phyloP scores from a whole-genome alignment of 1,140 invertebrate genomes.

The Apis florea region DNA sequence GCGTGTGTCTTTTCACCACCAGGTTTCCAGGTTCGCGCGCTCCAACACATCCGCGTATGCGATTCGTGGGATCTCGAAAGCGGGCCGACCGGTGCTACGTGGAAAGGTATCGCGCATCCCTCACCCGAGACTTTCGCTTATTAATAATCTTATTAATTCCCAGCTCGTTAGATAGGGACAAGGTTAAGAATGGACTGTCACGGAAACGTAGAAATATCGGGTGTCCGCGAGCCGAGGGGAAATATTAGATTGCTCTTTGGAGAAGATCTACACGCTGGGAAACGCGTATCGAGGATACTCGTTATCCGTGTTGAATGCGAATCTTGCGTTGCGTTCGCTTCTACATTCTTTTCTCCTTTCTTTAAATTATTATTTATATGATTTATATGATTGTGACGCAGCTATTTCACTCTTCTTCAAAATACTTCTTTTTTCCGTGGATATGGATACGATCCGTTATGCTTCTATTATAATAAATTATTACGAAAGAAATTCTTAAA shows the following conservation, averaged over 20 bases:
- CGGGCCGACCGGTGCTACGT: not conserved
- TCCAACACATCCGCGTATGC: not conserved
- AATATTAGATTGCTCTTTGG: not conserved
- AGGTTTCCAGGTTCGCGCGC: not conserved
- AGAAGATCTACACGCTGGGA: not conserved
- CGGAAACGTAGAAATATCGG: slow-evolving; percentile 27
- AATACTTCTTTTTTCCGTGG: too few species aligned
- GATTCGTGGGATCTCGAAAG: slow-evolving; percentile 15
- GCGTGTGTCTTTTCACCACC: slow-evolving; percentile 3
- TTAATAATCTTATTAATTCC: slow-evolving; percentile 47
- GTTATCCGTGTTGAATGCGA: not conserved
- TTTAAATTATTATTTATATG: too few species aligned
- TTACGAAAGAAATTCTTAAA: too few species aligned
- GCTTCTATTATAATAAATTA: too few species aligned
- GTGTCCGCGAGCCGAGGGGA: not conserved
- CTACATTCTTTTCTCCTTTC: too few species aligned
- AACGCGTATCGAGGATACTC: not conserved
- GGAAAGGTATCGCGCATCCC: slow-evolving; percentile 17
- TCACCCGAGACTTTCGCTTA: slow-evolving; percentile 30
- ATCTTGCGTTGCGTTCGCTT: too few species aligned
- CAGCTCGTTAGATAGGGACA: not conserved
- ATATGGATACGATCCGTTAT: too few species aligned
- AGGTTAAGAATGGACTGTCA: slow-evolving; percentile 1
- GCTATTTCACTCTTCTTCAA: too few species aligned
- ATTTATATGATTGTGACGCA: too few species aligned